Percentiles rank a stretch among this genome's conserved stretches.
Evolutionary conservation across 2,113 vertebrate genomes (phyloP).

Genomic region (Cinclus mexicanus): DNA sequence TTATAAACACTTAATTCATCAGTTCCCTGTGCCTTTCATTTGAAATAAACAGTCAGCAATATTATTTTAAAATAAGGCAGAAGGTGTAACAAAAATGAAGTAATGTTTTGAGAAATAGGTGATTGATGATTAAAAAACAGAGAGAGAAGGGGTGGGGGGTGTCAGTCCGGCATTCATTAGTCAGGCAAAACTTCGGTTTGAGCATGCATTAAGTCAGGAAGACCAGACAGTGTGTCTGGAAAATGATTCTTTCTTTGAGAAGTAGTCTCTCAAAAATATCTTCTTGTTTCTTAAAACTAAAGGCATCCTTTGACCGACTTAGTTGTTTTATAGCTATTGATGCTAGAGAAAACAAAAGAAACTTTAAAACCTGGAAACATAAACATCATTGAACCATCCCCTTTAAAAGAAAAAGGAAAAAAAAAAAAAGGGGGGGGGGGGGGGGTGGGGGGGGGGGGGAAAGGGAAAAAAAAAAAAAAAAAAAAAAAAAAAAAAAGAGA

Average conservation of each 20-base stretch:
- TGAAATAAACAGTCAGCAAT: slow-evolving; percentile 56
- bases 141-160: slow-evolving; percentile 8
- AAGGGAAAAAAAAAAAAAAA: neutral
- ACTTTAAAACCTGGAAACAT: slow-evolving; percentile 73
- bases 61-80: slow-evolving; percentile 65
- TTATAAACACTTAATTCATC: slow-evolving; percentile 62
- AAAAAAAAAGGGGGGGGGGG: fast-evolving
- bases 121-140: slow-evolving; percentile 69
- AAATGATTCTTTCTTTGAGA: slow-evolving; percentile 53
- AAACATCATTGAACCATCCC: slow-evolving; percentile 67
- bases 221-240: slow-evolving; percentile 57
- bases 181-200: slow-evolving; percentile 55
- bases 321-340: slow-evolving; percentile 58
- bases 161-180: slow-evolving; percentile 46
- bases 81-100: slow-evolving; percentile 66
- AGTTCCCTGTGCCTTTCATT: slow-evolving; percentile 1
- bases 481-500: neutral
- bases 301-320: slow-evolving; percentile 38
- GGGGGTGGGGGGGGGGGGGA: fast-evolving
- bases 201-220: slow-evolving; percentile 35
- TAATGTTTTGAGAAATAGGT: slow-evolving; percentile 66
- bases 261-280: slow-evolving; percentile 59
- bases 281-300: slow-evolving; percentile 53
- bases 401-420: neutral
- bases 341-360: slow-evolving; percentile 68